Evolutionary conservation across 2,797 vertebrate genomes (phyloP), one percentile per base, ranked within the genome.

Genomic region (Pseudomugil tenellus): DNA sequence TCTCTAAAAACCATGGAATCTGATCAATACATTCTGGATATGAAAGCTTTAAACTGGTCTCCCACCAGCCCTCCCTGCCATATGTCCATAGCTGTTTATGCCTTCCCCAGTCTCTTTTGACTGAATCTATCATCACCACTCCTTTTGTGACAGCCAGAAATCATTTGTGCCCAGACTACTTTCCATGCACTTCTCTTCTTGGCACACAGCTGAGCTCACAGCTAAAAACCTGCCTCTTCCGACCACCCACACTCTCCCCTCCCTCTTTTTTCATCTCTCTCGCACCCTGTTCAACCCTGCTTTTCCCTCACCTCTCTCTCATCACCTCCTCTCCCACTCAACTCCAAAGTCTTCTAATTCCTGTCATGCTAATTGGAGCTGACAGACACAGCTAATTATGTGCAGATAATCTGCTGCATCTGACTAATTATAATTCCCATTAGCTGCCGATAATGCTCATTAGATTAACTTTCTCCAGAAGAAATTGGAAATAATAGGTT

Each of bases 401-500:
- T 84, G 76, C 88, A 93, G 93, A 94, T 94, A 95, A 94, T 94
- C 93, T 94, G 86, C 92, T 93, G 91, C 91, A 94, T 94, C 93
- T 94, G 91, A 94, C 90, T 94, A 93, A 95, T 95, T 94, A 93
- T 94, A 93, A 94, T 94, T 94, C 92, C 91, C 92, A 94, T 94
- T 94, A 94, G 92, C 90, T 78, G 79, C 86, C 88, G 90, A 94
- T 94, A 94, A 94, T 92, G 89, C 92, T 93, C 93, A 94, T 95
- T 94, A 94, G 93, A 94, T 94, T 93, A 93, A 92, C 93, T 94
- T 94, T 94, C 91, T 92, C 84, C 83, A 77, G 89, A 90, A 94
- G 92, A 93, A 93, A 93, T 93, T 89, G 86, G 89, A 91, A 92
- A 94, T 93, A 92, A 93, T 90, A 84, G 86, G 63, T 70, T 48